Evolutionary conservation across 2,113 vertebrate species (phyloP).

Genomic region (Myodes glareolus): DNA sequence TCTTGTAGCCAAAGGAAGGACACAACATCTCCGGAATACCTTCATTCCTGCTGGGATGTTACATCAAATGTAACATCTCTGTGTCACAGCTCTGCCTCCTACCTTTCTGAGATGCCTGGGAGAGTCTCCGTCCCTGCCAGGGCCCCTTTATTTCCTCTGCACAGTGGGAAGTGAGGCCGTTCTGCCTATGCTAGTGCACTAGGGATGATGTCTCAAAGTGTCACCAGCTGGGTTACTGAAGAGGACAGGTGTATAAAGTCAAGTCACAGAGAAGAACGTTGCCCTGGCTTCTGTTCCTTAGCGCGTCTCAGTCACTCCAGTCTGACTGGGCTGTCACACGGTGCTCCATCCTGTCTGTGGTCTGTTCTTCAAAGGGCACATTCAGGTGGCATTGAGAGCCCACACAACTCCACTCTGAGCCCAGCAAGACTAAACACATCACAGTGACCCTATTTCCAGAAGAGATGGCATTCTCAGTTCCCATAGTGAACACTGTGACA

Average conservation of each 20-base stretch:
- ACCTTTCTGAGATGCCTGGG: background rate
- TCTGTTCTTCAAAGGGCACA: background rate
- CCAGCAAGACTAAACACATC: background rate
- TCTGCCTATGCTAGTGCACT: background rate
- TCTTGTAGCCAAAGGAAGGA: background rate
- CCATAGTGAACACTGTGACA: background rate
- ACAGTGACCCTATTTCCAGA: background rate
- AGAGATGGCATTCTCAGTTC: background rate
- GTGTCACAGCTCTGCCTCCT: background rate
- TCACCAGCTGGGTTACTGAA: background rate
- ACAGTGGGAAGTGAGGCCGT: background rate
- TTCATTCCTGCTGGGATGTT: background rate
- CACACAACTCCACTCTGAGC: background rate
- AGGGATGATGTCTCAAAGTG: background rate
- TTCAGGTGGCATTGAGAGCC: background rate
- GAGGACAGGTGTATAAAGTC: background rate
- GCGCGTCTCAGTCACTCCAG: background rate
- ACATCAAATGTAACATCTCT: background rate
- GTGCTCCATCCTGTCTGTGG: background rate
- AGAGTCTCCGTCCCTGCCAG: background rate
- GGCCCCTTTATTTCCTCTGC: background rate
- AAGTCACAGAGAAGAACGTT: rapidly evolving
- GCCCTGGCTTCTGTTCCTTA: background rate
- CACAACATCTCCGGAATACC: background rate
- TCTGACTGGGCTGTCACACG: background rate